A percentile compares a stretch with the other conserved stretches of the same genome.
Evolutionary conservation across 1,140 invertebrate genomes (phyloP).

Genomic region (Ostrea denselamellosa): DNA sequence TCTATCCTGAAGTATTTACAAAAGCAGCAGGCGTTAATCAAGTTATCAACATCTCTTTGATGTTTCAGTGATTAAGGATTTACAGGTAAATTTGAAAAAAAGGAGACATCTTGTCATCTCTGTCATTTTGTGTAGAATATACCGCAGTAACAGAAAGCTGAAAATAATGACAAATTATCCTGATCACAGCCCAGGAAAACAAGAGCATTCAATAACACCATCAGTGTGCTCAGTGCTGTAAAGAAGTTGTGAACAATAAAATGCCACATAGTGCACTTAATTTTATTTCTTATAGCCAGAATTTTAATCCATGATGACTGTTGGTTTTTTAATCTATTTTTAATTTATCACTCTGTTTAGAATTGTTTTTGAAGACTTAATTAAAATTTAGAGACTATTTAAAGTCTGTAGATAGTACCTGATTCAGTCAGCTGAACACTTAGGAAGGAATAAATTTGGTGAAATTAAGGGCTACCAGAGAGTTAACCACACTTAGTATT

Average conservation of each 20-base stretch:
- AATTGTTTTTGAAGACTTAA: no score
- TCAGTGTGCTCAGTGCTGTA: not conserved
- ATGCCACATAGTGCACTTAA: not conserved
- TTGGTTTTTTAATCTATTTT: not conserved
- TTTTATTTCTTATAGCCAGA: not conserved
- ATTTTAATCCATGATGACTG: not conserved
- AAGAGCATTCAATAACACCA: not conserved
- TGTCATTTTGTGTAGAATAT: not conserved
- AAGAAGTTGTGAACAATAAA: not conserved
- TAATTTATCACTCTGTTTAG: not conserved
- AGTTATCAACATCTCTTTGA: not conserved
- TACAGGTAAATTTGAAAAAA: not conserved
- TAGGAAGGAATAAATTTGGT: not conserved
- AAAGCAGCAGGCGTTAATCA: not conserved
- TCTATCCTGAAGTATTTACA: not conserved
- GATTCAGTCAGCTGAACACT: not conserved
- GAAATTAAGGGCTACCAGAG: no score
- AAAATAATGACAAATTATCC: slow-evolving; percentile 21
- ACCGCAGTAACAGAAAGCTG: not conserved
- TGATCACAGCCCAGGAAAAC: slow-evolving; percentile 8
- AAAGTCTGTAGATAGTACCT: no score
- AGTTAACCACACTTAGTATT: not conserved
- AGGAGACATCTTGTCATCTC: not conserved
- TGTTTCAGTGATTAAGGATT: not conserved
- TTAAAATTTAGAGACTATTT: no score